phyloP scores from a whole-genome alignment of 2,113 vertebrate genomes.

The Sebastes fasciatus region DNA sequence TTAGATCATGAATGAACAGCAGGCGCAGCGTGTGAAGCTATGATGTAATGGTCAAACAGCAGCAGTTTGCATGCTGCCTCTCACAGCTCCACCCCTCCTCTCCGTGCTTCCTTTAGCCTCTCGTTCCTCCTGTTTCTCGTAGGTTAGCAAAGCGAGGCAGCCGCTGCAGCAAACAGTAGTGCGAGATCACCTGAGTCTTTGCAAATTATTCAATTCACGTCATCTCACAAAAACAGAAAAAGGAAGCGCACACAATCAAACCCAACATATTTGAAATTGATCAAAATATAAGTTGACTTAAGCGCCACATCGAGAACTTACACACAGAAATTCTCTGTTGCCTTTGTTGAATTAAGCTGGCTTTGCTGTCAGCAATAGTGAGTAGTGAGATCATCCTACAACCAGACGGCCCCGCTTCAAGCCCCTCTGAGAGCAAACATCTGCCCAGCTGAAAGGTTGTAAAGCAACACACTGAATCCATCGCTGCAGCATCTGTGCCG shows the following conservation, averaged over 20 bases:
- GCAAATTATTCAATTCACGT: conserved; percentile 9
- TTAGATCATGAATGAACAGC: conserved; percentile 79
- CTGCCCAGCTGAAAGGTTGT: conserved; percentile 65
- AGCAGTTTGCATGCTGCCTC: conserved; percentile 72
- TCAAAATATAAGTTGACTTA: conserved; percentile 1
- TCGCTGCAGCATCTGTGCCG: conserved; percentile 60
- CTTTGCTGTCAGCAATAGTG: conserved; percentile 62
- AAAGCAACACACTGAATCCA: conserved; percentile 47
- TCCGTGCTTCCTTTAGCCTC: conserved; percentile 63
- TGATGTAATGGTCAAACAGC: conserved; percentile 83
- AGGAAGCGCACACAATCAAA: neutral
- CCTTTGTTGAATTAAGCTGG: conserved; percentile 63
- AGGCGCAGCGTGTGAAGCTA: conserved; percentile 78
- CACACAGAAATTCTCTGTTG: conserved; percentile 42
- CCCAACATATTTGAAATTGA: neutral
- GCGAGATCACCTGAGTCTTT: conserved; percentile 52
- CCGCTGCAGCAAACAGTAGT: conserved; percentile 54
- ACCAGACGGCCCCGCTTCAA: conserved; percentile 56
- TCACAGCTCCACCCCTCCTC: conserved; percentile 73
- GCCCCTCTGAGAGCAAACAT: conserved; percentile 66
- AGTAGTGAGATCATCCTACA: conserved; percentile 72
- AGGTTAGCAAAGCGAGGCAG: conserved; percentile 62
- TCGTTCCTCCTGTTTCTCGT: conserved; percentile 62
- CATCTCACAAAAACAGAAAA: neutral
- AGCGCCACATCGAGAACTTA: conserved; percentile 34